Evolutionary conservation across 1,140 invertebrate species (phyloP), one percentile per base, ranked within the genome.

Genomic region (Tetramorium alpestre): DNA sequence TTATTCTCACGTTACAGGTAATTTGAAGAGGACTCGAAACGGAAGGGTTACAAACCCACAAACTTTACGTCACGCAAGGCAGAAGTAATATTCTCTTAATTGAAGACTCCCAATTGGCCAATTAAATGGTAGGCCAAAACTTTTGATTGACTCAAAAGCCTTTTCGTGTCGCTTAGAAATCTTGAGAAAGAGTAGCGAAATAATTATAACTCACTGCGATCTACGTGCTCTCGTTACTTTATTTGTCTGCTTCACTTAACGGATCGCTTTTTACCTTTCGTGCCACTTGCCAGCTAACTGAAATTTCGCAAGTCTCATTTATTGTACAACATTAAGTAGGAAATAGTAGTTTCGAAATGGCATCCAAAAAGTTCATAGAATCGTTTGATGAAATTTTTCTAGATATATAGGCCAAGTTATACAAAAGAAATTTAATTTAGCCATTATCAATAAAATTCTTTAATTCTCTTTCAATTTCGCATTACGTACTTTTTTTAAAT

Each of bases 41-140:
- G 0, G 25, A 84, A 49, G 41, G n/a, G 69, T 38, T 47, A 72
- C 16, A 51, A 28, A 18, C 13, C 4, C 13, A 13, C 13, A 84
- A 84, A 84, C 18, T 60, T 84, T 84, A 18, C 47, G 25, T 22
- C 69, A 73, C 80, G 80, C 18, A 41, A 73, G 28, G 41, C 28
- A 60, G 41, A 73, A 73, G 56, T 84, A 84, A 82, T 82, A 60
- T 60, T 5, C 67, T 81, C 5, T 82, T 82, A 72, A 82, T 82
- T 73, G 51, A 41, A 60, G 18, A 47, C 51, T 47, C 13, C 18
- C 54, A 58, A 82, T 62, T 60, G 80, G 41, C 54, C 54, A 82
- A 73, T 82, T 60, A 72, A 82, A 58, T 54, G 18, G 38, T n/a
- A 67, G 28, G 16, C 22, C 0, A 0, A 60, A 73, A 82, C 67